Evolutionary conservation across 2,797 vertebrate genomes (phyloP).

Genomic region (Nannoperca obscura): DNA sequence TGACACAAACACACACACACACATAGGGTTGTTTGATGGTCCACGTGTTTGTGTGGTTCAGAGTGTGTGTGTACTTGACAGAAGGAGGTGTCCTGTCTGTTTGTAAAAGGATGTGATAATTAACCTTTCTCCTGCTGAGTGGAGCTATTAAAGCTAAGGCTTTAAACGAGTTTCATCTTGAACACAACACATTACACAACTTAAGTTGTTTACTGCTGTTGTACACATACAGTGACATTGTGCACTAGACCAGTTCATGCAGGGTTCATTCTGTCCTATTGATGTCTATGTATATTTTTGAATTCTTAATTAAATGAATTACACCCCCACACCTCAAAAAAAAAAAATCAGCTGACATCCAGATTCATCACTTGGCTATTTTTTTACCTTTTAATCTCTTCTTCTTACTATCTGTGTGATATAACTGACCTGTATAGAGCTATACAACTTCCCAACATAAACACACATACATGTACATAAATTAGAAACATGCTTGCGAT

Average conservation of each 20-base stretch:
- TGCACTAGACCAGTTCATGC: slow-evolving; percentile 7
- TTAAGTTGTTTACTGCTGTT: slow-evolving; percentile 49
- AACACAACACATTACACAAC: slow-evolving; percentile 68
- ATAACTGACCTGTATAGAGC: neutral
- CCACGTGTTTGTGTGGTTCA: slow-evolving; percentile 53
- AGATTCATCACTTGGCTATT: slow-evolving; percentile 1
- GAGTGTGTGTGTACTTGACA: slow-evolving; percentile 56
- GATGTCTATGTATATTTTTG: neutral
- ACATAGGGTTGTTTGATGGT: slow-evolving; percentile 59
- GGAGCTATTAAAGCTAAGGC: slow-evolving; percentile 66
- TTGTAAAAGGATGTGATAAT: slow-evolving; percentile 81
- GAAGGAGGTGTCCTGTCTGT: slow-evolving; percentile 73
- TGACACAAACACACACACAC: slow-evolving; percentile 34
- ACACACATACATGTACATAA: neutral
- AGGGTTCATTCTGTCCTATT: neutral
- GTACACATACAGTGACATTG: slow-evolving; percentile 32
- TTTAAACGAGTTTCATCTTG: slow-evolving; percentile 58
- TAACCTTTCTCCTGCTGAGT: slow-evolving; percentile 85
- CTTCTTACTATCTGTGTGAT: slow-evolving; percentile 6
- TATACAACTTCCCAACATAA: neutral
- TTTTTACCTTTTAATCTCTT: slow-evolving; percentile 8
- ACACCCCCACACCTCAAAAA: neutral
- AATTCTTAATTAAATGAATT: neutral
- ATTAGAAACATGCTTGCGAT: neutral
- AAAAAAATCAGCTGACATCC: slow-evolving; percentile 17